Percentiles rank a stretch among this genome's conserved stretches.
Conservation (phyloP, 1,140 invertebrate species). For the Lysiphlebus fabarum region DNA sequence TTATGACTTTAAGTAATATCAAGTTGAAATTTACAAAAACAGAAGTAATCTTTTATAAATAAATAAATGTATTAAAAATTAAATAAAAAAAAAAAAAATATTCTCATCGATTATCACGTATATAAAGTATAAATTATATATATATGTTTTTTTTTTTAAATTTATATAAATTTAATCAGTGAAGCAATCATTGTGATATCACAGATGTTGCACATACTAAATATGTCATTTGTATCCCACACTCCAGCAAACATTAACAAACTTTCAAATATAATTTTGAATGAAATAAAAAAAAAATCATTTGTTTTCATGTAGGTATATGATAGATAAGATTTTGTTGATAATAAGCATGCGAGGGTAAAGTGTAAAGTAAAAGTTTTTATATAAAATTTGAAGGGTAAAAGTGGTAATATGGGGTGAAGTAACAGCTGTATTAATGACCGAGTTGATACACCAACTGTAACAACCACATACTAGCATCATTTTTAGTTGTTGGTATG, state of each 20-base stretch:
- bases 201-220: conserved; percentile 6
- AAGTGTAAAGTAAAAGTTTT: not conserved
- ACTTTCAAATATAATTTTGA: too few species aligned
- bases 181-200: not conserved
- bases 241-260: too few species aligned
- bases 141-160: too few species aligned
- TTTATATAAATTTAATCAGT: too few species aligned
- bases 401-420: conserved; percentile 8
- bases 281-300: not conserved
- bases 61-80: too few species aligned
- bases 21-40: too few species aligned
- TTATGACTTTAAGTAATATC: too few species aligned
- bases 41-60: too few species aligned
- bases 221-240: too few species aligned
- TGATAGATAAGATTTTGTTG: not conserved
- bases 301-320: conserved; percentile 14
- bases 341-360: conserved; percentile 23
- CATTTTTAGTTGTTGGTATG: conserved; percentile 16
- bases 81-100: too few species aligned
- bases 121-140: too few species aligned
- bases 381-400: not conserved
- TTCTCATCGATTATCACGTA: too few species aligned
- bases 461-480: conserved; percentile 14
- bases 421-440: conserved; percentile 28
- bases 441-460: conserved; percentile 15